Conservation (phyloP, 1,140 invertebrate species). For the Micrasema minimum region DNA sequence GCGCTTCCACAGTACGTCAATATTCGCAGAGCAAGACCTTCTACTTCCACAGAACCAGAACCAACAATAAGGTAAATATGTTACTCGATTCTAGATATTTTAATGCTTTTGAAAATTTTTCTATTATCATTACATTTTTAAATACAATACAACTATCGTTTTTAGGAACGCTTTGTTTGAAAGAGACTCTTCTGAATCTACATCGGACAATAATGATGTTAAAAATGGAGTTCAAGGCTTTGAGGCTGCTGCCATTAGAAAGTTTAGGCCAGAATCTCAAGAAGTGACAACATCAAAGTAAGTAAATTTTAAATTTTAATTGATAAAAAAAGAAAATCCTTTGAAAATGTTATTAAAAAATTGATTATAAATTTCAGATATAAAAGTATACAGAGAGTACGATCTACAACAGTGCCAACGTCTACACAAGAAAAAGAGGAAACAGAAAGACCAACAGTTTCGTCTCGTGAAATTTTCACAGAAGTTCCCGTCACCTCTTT, state of each 20-base stretch:
- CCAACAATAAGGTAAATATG: slow-evolving; percentile 17
- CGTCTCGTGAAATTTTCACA: slow-evolving; percentile 50
- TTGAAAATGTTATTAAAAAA: background rate
- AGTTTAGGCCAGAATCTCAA: slow-evolving; percentile 39
- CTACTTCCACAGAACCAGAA: slow-evolving; percentile 60
- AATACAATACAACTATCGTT: background rate
- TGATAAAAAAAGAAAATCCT: background rate
- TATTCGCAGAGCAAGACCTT: slow-evolving; percentile 70
- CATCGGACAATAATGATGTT: slow-evolving; percentile 52
- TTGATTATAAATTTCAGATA: slow-evolving; percentile 59
- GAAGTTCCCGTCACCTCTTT: slow-evolving; percentile 34
- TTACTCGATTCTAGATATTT: too few relatives aligned
- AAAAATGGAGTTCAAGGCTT: slow-evolving; percentile 52
- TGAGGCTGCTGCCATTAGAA: slow-evolving; percentile 37
- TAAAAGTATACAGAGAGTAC: slow-evolving; percentile 62
- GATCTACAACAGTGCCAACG: slow-evolving; percentile 58
- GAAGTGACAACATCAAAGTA: slow-evolving; percentile 49
- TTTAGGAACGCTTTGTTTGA: slow-evolving; percentile 44
- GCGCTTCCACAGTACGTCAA: slow-evolving; percentile 73
- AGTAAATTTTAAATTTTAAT: slow-evolving; percentile 26
- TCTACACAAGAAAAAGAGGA: slow-evolving; percentile 12
- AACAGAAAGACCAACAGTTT: slow-evolving; percentile 24
- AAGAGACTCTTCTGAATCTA: slow-evolving; percentile 54
- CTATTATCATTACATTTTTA: too few relatives aligned
- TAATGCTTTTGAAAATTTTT: too few relatives aligned